Conservation (phyloP, 2,797 vertebrate species). For the Falco peregrinus region DNA sequence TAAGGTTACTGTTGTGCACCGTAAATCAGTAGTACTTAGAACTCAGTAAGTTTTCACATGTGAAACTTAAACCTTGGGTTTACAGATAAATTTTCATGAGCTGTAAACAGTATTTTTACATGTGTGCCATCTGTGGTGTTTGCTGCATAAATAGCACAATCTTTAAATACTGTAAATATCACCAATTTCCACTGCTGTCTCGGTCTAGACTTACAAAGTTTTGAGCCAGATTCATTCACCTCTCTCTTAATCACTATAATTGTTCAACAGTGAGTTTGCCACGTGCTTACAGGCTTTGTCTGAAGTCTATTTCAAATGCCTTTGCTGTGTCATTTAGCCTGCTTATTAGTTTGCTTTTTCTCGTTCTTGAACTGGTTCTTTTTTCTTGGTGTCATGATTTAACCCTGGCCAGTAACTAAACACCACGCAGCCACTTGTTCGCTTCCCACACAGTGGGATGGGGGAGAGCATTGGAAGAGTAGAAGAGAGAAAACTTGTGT, state of each 20-base stretch:
- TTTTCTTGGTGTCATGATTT: neutral
- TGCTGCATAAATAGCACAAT: neutral
- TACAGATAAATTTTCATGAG: neutral
- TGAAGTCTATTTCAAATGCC: neutral
- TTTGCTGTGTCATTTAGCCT: neutral
- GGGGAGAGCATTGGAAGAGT: no score
- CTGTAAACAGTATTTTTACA: neutral
- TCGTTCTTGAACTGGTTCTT: neutral
- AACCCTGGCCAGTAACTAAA: no score
- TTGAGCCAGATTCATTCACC: neutral
- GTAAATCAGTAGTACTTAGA: neutral
- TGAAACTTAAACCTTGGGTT: neutral
- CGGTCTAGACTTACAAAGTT: neutral
- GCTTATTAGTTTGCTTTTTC: neutral
- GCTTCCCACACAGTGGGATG: no score
- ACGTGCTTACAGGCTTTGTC: neutral
- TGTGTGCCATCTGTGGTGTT: neutral
- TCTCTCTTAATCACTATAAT: neutral
- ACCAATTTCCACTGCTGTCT: neutral
- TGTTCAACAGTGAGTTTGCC: neutral
- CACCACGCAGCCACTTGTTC: no score
- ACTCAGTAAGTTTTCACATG: neutral
- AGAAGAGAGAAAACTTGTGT: no score
- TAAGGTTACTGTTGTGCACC: neutral
- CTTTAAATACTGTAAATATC: neutral